Evolutionary conservation across 2,113 vertebrate genomes (phyloP), one percentile per base, ranked within the genome.

Genomic region (Parus major): DNA sequence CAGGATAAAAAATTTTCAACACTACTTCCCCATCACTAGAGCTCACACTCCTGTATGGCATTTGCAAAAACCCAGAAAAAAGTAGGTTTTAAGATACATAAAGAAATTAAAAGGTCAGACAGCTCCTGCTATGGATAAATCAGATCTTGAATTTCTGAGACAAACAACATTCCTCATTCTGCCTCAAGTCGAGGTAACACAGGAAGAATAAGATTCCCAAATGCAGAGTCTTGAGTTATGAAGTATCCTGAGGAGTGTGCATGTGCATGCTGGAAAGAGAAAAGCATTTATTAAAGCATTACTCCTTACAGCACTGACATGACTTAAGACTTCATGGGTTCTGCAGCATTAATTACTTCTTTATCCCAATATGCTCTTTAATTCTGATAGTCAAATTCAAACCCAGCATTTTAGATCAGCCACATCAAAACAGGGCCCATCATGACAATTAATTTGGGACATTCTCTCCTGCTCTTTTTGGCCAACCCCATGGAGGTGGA

Each of bases 211-310:
- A 99, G 99, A 96, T 99, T 99, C 96, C 99, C 99, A 96, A 99
- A 99, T 3, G 99, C 99, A 33, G 99, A 99, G 96, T 99, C 99
- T 95, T 99, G 99, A 39, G 99, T 99, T 97, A 99, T 99, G 98
- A 99, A 99, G 97, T 99, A 99, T 94, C 99, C 99, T 25, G 99
- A 99, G 15, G 99, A 99, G 95, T 99, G 99, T 80, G 98, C 98
- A 4, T 99, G 99, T 17, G 99, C 99, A 2, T 99, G 99, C 99
- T 99, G 97, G 49, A 97, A 97, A 96, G 42, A 97, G 28, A 85
- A 84, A 93, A 84, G 80, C 20, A 90, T 49, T 82, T 70, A 61
- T 97, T 86, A 93, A 89, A 78, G 18, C 5, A 0, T 35, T 90
- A 78, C 31, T 86, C 28, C 49, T 41, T 7, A 6, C 21, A 92